Conservation (phyloP, 64 coral and sea anemone genomes). For the Hydrozoanthus tunicans region DNA sequence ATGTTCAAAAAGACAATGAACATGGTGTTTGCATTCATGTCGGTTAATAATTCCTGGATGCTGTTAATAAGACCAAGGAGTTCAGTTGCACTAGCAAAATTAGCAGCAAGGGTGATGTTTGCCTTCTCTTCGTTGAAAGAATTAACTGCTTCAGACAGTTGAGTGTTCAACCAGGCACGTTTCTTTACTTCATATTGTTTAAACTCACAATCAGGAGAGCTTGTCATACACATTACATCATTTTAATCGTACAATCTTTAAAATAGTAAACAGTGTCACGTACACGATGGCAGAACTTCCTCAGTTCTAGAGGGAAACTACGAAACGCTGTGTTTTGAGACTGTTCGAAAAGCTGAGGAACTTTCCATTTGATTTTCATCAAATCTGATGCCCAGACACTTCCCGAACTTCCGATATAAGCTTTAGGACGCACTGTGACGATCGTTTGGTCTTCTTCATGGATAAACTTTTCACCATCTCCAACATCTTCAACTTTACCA, state of each 20-base stretch:
- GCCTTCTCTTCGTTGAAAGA: constrained; percentile 61
- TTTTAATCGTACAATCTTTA: constrained; percentile 26
- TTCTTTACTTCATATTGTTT: constrained; percentile 55
- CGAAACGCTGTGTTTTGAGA: constrained; percentile 1
- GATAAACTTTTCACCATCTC: neutral
- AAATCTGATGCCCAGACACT: constrained; percentile 62
- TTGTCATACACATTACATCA: constrained; percentile 53
- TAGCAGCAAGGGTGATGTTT: constrained; percentile 34
- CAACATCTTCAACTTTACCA: constrained; percentile 16
- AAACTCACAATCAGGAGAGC: constrained; percentile 42
- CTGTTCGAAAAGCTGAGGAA: constrained; percentile 57
- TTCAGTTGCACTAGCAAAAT: constrained; percentile 23
- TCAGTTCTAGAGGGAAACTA: neutral
- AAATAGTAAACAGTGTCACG: constrained; percentile 53
- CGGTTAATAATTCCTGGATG: constrained; percentile 29
- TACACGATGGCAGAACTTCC: constrained; percentile 54
- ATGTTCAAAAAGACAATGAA: no score
- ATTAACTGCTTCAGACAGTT: constrained; percentile 72
- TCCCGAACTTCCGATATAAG: constrained; percentile 6
- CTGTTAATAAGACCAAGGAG: constrained; percentile 19
- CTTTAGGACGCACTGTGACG: constrained; percentile 7
- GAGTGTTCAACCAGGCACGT: constrained; percentile 43
- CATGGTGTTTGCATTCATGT: constrained; percentile 17
- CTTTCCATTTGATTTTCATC: constrained; percentile 34
- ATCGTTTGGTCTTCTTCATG: constrained; percentile 37